Evolutionary conservation across 2,888 invertebrate genomes (phyloP), one percentile per base, ranked within the genome.

Genomic region (Nymphalis urticae): DNA sequence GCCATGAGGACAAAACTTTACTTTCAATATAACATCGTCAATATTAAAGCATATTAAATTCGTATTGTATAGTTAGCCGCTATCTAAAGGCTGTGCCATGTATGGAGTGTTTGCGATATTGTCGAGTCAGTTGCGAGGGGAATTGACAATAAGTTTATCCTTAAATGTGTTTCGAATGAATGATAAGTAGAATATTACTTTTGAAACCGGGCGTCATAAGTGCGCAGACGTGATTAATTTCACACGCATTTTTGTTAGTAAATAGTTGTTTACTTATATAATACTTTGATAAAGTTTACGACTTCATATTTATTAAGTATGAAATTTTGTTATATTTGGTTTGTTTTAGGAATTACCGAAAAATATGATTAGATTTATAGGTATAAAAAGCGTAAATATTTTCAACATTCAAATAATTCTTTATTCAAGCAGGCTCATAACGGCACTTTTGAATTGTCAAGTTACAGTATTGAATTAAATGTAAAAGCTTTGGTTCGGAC

Each of bases 71-170:
- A 69, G 60, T 56, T 56, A 56, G 54, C 32, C 27, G 54, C 48
- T 60, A 68, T 63, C 68, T 68, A 70, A 71, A 68, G 69, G 62
- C 67, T 68, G 63, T 51, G 66, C 67, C 69, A 48, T 70, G 69
- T 72, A 71, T 63, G 75, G 75, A 70, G 70, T 64, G 72, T 62
- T 66, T 65, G 72, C 72, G 68, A 73, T 73, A 74, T 71, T 75
- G 75, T 72, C 62, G 64, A 63, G 69, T 42, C 56, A 47, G 62
- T 70, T 78, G 79, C 77, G 79, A 66, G 60, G 69, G 66, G 80
- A 79, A 79, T 80, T 73, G 62, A 73, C 77, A 76, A 78, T 75
- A 67, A 75, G 66, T 70, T 68, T 72, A 74, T 75, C 69, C 73
- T 74, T 75, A 74, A 73, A 72, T 74, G 76, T 72, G 73, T 74